phyloP scores from a whole-genome alignment of 2,888 invertebrate species.

The Hipparchia semele region DNA sequence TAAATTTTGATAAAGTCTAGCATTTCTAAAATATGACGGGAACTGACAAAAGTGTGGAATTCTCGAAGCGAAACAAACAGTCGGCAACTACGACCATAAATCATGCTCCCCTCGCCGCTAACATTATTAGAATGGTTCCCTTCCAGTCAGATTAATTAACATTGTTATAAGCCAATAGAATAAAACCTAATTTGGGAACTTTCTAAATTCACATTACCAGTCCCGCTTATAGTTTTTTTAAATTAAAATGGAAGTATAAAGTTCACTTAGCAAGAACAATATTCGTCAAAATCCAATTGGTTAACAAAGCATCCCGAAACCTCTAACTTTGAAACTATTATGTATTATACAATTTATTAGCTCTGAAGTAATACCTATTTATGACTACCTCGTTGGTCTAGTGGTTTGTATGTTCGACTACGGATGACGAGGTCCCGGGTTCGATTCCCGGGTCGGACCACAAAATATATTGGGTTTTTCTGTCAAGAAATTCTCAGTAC shows the following conservation, averaged over 20 bases:
- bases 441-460: too few species aligned
- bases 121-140: constrained; percentile 43
- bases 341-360: not conserved
- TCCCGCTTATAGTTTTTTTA: not conserved
- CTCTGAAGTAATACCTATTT: too few species aligned
- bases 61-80: constrained; percentile 42
- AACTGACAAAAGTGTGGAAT: constrained; percentile 36
- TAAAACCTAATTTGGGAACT: constrained; percentile 27
- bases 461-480: too few species aligned
- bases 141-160: constrained; percentile 44
- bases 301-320: not conserved
- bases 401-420: too few species aligned
- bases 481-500: too few species aligned
- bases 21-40: constrained; percentile 4
- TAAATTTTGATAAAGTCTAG: not conserved
- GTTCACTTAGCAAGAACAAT: not conserved
- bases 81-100: constrained; percentile 44
- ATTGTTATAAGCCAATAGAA: constrained; percentile 40
- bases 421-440: too few species aligned
- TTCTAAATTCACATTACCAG: constrained; percentile 8
- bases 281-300: not conserved
- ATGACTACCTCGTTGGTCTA: too few species aligned
- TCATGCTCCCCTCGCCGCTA: constrained; percentile 43
- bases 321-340: not conserved
- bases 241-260: not conserved